A percentile compares a stretch with the other conserved stretches of the same genome.
phyloP scores from a whole-genome alignment of 2,113 vertebrate genomes.

The Erpornis zantholeuca region DNA sequence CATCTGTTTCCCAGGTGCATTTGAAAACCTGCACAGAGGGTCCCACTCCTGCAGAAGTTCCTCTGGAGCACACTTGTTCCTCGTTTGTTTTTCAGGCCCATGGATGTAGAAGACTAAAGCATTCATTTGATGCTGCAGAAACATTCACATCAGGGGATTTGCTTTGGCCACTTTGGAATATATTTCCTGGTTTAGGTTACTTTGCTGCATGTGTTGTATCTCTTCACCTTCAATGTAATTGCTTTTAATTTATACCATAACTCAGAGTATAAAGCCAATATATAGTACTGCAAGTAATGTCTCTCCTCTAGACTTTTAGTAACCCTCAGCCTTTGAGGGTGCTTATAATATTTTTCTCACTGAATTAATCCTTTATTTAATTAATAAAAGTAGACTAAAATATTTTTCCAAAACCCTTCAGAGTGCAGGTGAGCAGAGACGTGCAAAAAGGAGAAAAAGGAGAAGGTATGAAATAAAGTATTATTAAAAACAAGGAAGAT shows the following conservation, averaged over 20 bases:
- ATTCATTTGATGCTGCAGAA: neutral
- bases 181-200: neutral
- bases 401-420: neutral
- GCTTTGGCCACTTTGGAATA: neutral
- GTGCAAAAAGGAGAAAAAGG: neutral
- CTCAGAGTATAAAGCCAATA: neutral
- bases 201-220: neutral
- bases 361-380: neutral
- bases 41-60: neutral
- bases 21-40: neutral
- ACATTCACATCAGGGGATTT: neutral
- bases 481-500: neutral
- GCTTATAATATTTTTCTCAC: neutral
- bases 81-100: neutral
- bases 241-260: neutral
- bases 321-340: neutral
- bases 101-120: neutral
- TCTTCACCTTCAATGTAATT: neutral
- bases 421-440: neutral
- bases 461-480: neutral
- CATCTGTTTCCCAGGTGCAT: neutral
- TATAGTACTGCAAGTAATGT: neutral
- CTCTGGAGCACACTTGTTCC: constrained; percentile 7
- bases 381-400: neutral
- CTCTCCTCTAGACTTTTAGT: neutral